Evolutionary conservation across 64 coral and sea anemone genomes (phyloP), one percentile per base, ranked within the genome.

Genomic region (Porites australiensis): DNA sequence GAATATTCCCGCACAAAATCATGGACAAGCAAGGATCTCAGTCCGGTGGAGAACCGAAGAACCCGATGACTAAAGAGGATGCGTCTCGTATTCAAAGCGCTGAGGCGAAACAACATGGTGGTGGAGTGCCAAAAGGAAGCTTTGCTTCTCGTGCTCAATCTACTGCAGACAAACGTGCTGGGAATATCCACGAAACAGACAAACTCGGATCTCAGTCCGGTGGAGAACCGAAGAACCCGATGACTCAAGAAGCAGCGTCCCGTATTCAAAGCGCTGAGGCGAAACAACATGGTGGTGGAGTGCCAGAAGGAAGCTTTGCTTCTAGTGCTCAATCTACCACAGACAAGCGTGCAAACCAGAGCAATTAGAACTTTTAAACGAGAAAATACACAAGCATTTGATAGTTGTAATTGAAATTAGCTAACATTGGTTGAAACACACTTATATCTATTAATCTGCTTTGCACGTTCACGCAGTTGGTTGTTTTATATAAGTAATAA

Each of bases 201-300:
- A 50, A 83, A 18, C 46, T 3, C 49, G 81, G 63, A 21, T 2
- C 5, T 9, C 44, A 68, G 45, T 20, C 61, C 7, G 61, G 5
- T 2, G 79, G 58, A 12, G 19, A 20, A 18, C 62, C 81, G 7
- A 83, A 83, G 61, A 19, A 67, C 6, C 0, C 2, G 16, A 83
- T 83, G 81, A 49, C 43, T 44, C 12, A 37, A 46, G 23, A 59
- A 1, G 86, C 1, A 0, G 86, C 86, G 1, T 8, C 86, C 49
- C 86, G 86, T 44, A 88, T 88, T 22, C 86, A 88, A 50, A 46
- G 52, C 13, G 0, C 68, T 11, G 69, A 88, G 14, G 86, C 86
- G 9, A 46, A 74, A 88, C 14, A 88, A 47, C 23, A 88, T 23
- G 70, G 58, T 8, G 86, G 86, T 3, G 49, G 22, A 27, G 69